phyloP scores from a whole-genome alignment of 2,888 invertebrate species.

The Eristalis tenax region DNA sequence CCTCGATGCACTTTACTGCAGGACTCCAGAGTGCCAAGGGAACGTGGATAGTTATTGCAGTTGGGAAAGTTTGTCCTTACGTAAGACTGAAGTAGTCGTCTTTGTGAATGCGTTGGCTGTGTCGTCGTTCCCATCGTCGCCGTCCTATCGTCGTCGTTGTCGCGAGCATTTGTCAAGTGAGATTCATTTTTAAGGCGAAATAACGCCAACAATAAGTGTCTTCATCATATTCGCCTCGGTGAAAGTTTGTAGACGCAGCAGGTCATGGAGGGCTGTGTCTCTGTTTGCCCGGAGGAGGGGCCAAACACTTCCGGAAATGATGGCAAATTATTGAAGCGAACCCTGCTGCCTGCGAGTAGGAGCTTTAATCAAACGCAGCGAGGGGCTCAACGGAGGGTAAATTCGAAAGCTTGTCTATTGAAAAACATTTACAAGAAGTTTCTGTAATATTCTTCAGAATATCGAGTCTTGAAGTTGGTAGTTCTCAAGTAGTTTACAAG shows the following conservation, averaged over 20 bases:
- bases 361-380: conserved; percentile 21
- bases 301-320: conserved; percentile 63
- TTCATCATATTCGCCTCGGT: conserved; percentile 63
- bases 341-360: not conserved
- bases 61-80: conserved; percentile 57
- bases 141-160: conserved; percentile 26
- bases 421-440: conserved; percentile 20
- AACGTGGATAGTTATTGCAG: conserved; percentile 48
- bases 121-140: conserved; percentile 14
- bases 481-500: conserved; percentile 5
- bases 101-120: conserved; percentile 19
- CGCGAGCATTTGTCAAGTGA: conserved; percentile 65
- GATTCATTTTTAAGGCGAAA: conserved; percentile 70
- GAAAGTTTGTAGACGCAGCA: conserved; percentile 62
- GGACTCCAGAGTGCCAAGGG: conserved; percentile 12
- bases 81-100: conserved; percentile 36
- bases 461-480: not conserved
- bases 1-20: conserved; percentile 36
- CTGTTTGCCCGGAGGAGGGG: conserved; percentile 50
- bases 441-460: not conserved
- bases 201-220: conserved; percentile 70
- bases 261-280: conserved; percentile 65
- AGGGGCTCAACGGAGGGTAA: not conserved
- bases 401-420: conserved; percentile 16
- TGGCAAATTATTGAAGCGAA: conserved; percentile 58